These are phyloP conservation scores for Hemistola chrysoprasaria DNA, from an alignment of 2,888 invertebrate species.

Conservation along the genomic window DNA sequence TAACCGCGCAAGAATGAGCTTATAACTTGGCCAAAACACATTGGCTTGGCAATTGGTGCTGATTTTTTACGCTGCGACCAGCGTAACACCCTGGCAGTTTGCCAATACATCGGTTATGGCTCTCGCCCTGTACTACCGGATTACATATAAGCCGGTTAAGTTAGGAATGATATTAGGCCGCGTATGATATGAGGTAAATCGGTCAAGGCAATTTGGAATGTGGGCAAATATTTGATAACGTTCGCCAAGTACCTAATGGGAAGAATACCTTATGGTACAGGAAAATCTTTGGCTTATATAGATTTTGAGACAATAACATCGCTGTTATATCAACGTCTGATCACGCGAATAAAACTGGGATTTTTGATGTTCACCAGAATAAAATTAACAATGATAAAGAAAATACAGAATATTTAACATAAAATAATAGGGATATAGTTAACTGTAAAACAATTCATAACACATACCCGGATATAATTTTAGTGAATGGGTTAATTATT, in stretches of 20 bases:
- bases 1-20: constrained; percentile 31
- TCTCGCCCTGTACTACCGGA: constrained; percentile 19
- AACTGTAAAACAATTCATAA: too few species aligned
- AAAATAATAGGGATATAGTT: too few species aligned
- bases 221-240: constrained; percentile 2
- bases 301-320: too few species aligned
- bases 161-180: constrained; percentile 28
- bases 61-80: constrained; percentile 20
- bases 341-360: too few species aligned
- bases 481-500: too few species aligned
- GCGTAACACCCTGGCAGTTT: constrained; percentile 21
- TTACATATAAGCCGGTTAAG: constrained; percentile 30
- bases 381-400: too few species aligned
- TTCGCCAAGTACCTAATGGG: background rate
- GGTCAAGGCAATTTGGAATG: constrained; percentile 4
- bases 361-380: too few species aligned
- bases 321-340: too few species aligned
- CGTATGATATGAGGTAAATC: constrained; percentile 22
- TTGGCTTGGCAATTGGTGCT: constrained; percentile 41
- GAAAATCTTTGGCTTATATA: too few species aligned
- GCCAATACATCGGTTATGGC: constrained; percentile 23
- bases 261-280: too few species aligned
- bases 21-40: constrained; percentile 43
- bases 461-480: too few species aligned
- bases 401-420: too few species aligned